These are phyloP conservation scores for Heptranchias perlo DNA, from an alignment of 2,113 vertebrate species.

Conservation along the genomic window DNA sequence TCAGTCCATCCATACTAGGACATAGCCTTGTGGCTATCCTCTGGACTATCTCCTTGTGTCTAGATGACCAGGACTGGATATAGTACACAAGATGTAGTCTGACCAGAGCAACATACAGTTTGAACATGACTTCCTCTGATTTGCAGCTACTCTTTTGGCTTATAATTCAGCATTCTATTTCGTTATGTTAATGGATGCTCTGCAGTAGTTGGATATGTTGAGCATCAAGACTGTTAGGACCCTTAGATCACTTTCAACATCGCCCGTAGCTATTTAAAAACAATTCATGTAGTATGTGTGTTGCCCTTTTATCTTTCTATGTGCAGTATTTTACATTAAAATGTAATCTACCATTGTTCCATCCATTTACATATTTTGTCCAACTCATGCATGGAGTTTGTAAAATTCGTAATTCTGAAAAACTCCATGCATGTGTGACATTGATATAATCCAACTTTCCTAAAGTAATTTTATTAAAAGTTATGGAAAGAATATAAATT, in stretches of 20 bases:
- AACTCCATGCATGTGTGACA: not conserved
- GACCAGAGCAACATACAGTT: not conserved
- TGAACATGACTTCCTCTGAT: not conserved
- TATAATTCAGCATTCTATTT: not conserved
- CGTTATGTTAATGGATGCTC: not conserved
- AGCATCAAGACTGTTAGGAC: not conserved
- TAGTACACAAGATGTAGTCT: not conserved
- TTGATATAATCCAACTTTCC: not conserved
- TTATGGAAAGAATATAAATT: not conserved
- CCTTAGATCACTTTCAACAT: not conserved
- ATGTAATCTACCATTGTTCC: not conserved
- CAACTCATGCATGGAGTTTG: not conserved
- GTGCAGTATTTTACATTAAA: not conserved
- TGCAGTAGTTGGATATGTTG: not conserved
- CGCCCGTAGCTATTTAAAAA: not conserved
- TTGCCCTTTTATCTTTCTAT: not conserved
- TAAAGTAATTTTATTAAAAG: not conserved
- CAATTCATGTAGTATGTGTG: not conserved
- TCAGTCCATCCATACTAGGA: not conserved
- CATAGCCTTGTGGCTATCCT: not conserved
- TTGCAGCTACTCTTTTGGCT: too few relatives aligned
- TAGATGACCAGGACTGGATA: not conserved
- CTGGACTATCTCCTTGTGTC: not conserved
- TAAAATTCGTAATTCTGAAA: not conserved
- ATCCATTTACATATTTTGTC: not conserved